Conservation (phyloP, 2,113 vertebrate genomes). For the Crypturellus undulatus region DNA sequence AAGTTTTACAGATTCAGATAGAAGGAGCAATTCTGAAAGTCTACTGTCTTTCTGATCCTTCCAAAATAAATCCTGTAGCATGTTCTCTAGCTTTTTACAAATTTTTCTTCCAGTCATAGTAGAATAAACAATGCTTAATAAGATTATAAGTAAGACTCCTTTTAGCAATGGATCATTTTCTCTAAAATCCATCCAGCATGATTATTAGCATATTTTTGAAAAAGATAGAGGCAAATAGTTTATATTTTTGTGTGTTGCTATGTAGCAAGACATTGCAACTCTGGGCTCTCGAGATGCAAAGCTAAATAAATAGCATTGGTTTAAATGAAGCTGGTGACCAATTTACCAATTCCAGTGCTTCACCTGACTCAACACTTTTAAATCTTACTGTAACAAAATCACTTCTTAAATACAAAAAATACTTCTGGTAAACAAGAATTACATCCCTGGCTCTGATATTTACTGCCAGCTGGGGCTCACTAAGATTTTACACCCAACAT, state of each 20-base stretch:
- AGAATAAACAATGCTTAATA: background rate
- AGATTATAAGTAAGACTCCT: background rate
- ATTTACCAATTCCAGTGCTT: background rate
- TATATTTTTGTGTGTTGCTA: background rate
- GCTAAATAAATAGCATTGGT: background rate
- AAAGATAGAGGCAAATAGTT: background rate
- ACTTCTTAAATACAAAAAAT: background rate
- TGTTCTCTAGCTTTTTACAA: background rate
- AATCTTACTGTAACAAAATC: background rate
- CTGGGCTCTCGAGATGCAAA: background rate
- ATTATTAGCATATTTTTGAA: background rate
- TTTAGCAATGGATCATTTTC: background rate
- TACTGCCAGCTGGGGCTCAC: background rate
- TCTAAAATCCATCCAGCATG: background rate
- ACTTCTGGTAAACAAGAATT: background rate
- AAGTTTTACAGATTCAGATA: slow-evolving; percentile 45
- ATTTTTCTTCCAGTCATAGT: background rate
- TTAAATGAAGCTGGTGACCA: background rate
- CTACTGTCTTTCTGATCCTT: background rate
- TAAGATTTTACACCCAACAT: fast-evolving
- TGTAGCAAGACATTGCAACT: background rate
- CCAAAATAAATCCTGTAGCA: background rate
- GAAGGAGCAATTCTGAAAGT: background rate
- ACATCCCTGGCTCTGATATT: background rate
- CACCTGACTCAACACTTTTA: background rate